Conservation (phyloP, 2,888 invertebrate genomes). For the Ischnus inquisitorius region DNA sequence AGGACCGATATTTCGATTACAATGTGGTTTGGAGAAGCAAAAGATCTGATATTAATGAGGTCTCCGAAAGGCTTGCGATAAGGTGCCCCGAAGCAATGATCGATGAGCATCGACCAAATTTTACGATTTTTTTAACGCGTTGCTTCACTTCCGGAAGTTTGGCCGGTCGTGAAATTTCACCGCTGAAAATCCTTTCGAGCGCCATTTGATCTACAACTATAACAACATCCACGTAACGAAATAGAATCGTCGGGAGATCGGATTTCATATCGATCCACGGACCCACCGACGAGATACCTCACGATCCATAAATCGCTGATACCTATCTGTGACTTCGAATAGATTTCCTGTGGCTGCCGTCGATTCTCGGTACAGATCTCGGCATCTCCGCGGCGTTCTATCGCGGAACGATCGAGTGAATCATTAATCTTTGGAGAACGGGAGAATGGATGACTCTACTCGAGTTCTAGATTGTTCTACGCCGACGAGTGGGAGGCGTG, state of each 20-base stretch:
- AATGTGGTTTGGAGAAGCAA: too few species aligned
- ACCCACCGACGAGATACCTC: constrained; percentile 8
- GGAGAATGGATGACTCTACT: constrained; percentile 24
- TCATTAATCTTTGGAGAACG: constrained; percentile 45
- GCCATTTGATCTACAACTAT: background rate
- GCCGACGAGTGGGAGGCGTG: constrained; percentile 44
- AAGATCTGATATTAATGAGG: too few species aligned
- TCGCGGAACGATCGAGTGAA: constrained; percentile 13
- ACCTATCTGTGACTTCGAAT: constrained; percentile 15
- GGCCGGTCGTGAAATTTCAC: constrained; percentile 42
- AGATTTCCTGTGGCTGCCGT: background rate
- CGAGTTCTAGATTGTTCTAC: constrained; percentile 50
- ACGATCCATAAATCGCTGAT: constrained; percentile 28
- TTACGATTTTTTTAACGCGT: too few species aligned
- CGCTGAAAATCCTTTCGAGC: constrained; percentile 3
- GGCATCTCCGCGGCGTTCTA: background rate
- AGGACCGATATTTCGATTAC: too few species aligned
- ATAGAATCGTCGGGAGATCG: constrained; percentile 26
- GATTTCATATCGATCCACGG: constrained; percentile 44
- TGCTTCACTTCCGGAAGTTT: constrained; percentile 61
- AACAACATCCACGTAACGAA: constrained; percentile 2
- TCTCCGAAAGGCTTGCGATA: too few species aligned
- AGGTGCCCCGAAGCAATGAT: too few species aligned
- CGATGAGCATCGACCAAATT: too few species aligned
- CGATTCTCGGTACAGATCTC: background rate